Evolutionary conservation across 1,140 invertebrate species (phyloP), one percentile per base, ranked within the genome.

Genomic region (Cherax quadricarinatus): DNA sequence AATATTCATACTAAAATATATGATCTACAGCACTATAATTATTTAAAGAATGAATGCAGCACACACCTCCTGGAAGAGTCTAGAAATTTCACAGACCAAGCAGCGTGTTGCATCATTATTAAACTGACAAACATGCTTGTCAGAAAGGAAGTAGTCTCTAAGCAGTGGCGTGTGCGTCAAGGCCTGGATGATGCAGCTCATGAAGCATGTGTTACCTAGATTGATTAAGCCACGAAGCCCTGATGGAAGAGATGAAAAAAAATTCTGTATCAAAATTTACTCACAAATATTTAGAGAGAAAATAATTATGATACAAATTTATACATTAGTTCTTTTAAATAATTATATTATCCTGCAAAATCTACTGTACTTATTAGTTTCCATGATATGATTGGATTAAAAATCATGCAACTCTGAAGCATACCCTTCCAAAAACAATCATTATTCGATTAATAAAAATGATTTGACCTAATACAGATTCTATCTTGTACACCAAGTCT

Each of bases 171-270:
- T 99, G 94, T 99, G 99, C 80, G 98, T 98, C 89, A 99, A 95
- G 2, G 98, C 97, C 96, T 99, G 99, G 12, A 99, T 97, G 94
- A 99, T 99, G 94, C 98, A 99, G 95, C 99, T 99, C 98, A 99
- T 99, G 95, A 99, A 99, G 95, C 99, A 99, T 1, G 99, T 99
- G 93, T 98, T 98, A n/a, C 99, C 99, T 93, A 99, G 96, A 96
- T 99, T 99, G 93, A 99, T 97, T 48, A 99, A 96, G 3, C 99
- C 99, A 92, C 99, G 96, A 53, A 99, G 95, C 62, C 98, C 97
- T 94, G 94, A 83, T 66, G 94, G 92, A 87, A 88, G 51, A 85
- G 18, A n/a, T 79, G 80, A 53, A 82, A 82, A 60, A 57, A 91
- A 66, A 16, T 66, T 4, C 12, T 66, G 6, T 10, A 14, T 57